Conservation (phyloP, 2,797 vertebrate species). For the Linurgus olivaceus region DNA sequence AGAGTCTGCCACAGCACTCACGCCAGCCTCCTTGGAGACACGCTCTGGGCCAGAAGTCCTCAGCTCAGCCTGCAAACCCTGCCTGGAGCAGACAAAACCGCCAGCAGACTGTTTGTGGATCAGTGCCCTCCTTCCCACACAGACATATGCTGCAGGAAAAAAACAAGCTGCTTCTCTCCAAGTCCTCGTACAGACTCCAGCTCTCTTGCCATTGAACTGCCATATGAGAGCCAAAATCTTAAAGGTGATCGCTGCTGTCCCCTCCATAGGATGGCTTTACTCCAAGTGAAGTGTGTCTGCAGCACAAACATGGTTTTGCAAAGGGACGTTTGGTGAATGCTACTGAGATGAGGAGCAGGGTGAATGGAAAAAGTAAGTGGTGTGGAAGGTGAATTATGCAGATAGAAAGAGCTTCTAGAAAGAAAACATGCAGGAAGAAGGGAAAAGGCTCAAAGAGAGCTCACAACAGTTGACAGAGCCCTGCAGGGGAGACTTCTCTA, state of each 20-base stretch:
- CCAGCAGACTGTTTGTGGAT: conserved; percentile 11
- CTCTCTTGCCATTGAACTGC: not conserved
- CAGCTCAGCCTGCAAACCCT: not conserved
- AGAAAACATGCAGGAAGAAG: not conserved
- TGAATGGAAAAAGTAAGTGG: not conserved
- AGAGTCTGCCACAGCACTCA: not conserved
- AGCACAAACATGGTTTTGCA: not conserved
- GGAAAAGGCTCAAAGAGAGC: not conserved
- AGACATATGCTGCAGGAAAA: conserved; percentile 4
- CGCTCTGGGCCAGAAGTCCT: not conserved
- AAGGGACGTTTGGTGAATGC: not conserved
- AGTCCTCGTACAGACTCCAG: fast-evolving
- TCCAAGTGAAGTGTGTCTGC: not conserved
- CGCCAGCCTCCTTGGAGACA: not conserved
- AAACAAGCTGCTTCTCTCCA: conserved; percentile 31
- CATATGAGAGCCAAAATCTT: not conserved
- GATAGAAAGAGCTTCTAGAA: not conserved
- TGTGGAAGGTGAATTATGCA: not conserved
- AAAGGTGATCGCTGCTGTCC: not conserved
- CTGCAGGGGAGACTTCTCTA: not conserved
- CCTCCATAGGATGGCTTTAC: not conserved
- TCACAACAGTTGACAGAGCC: not conserved
- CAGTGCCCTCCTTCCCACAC: conserved; percentile 34
- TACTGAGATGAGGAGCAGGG: not conserved
- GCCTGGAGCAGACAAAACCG: not conserved